Evolutionary conservation across 2,797 vertebrate genomes (phyloP).

Genomic region (Sternotherus odoratus): DNA sequence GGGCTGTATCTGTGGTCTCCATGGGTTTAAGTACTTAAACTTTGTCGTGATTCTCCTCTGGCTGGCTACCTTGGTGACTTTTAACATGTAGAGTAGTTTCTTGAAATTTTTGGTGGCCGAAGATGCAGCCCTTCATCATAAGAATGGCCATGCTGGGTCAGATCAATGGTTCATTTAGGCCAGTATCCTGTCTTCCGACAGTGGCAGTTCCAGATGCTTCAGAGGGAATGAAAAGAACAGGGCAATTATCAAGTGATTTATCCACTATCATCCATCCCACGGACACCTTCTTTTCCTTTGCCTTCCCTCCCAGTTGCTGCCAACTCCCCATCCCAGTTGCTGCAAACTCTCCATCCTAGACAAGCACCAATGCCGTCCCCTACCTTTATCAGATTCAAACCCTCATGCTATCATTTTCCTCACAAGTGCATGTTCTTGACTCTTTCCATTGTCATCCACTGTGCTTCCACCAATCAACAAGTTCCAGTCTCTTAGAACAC

Average conservation of each 20-base stretch:
- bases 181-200: too few species aligned
- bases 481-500: conserved; percentile 14
- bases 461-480: background rate
- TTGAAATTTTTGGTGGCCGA: background rate
- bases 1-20: too few species aligned
- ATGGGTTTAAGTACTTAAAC: too few species aligned
- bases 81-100: background rate
- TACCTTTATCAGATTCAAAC: background rate
- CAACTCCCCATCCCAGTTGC: background rate
- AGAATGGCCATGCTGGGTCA: too few species aligned
- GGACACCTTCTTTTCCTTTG: too few species aligned
- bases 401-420: background rate
- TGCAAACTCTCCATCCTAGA: background rate
- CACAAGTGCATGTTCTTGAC: background rate
- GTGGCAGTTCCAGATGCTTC: too few species aligned
- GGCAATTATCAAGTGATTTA: too few species aligned
- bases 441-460: background rate
- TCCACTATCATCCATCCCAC: too few species aligned
- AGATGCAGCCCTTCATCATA: background rate
- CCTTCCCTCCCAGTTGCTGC: background rate
- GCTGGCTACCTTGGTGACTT: background rate
- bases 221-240: too few species aligned
- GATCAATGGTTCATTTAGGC: too few species aligned
- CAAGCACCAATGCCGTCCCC: background rate
- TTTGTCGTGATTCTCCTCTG: background rate